Percentiles rank a stretch among this genome's conserved stretches.
Evolutionary conservation across 1,140 invertebrate species (phyloP).

Genomic region (Scaptomyza graminum): DNA sequence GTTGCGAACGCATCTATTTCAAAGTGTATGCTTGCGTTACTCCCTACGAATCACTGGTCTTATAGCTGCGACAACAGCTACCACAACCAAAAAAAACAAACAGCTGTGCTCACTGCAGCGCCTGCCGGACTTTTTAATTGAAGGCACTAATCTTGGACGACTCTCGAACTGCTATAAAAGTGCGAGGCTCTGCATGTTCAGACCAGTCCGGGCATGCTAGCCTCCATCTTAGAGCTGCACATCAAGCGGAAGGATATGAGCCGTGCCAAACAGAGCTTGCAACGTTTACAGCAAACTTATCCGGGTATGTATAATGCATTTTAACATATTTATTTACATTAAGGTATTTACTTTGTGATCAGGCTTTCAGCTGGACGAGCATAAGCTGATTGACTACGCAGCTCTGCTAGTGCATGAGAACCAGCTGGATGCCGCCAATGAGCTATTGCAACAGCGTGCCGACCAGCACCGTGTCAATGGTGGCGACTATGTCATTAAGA

Average conservation of each 20-base stretch:
- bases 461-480: conserved; percentile 56
- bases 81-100: no score
- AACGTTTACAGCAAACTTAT: conserved; percentile 61
- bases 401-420: conserved; percentile 81
- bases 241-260: conserved; percentile 75
- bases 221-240: conserved; percentile 83
- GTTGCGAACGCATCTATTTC: conserved; percentile 48
- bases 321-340: background rate
- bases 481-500: conserved; percentile 63
- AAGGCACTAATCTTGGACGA: no score
- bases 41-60: conserved; percentile 1
- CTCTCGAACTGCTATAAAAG: conserved; percentile 79
- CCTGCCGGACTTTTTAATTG: no score
- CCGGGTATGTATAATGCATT: conserved; percentile 62
- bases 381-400: conserved; percentile 85
- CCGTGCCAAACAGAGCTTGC: conserved; percentile 75
- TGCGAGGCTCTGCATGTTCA: conserved; percentile 79
- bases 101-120: no score
- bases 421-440: conserved; percentile 82
- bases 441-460: conserved; percentile 69
- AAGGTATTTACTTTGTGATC: background rate
- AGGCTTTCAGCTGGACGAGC: conserved; percentile 84
- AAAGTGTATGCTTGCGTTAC: conserved; percentile 26
- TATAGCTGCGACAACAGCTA: conserved; percentile 9
- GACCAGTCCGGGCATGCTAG: conserved; percentile 84